Evolutionary conservation across 2,888 invertebrate genomes (phyloP).

Genomic region (Prosapia bicincta): DNA sequence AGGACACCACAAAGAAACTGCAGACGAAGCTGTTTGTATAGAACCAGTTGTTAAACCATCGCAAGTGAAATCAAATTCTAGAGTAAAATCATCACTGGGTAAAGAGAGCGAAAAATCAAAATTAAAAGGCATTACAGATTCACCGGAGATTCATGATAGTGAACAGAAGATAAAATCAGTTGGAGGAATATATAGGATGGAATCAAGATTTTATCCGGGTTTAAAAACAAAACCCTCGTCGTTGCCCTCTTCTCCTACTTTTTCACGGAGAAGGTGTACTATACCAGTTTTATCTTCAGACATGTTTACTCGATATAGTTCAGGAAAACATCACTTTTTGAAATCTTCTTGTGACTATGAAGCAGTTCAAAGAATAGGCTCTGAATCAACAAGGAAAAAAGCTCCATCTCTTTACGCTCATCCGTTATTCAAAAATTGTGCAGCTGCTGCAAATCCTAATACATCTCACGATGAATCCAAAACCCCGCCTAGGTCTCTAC

Average conservation of each 20-base stretch:
- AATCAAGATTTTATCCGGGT: slow-evolving; percentile 19
- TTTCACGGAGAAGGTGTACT: slow-evolving; percentile 31
- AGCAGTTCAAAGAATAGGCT: slow-evolving; percentile 8
- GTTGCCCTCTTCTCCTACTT: slow-evolving; percentile 43
- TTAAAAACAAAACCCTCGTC: slow-evolving; percentile 36
- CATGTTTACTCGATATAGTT: slow-evolving; percentile 14
- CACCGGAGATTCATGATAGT: slow-evolving; percentile 11
- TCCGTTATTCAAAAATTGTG: slow-evolving; percentile 50
- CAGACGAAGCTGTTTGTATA: slow-evolving; percentile 33
- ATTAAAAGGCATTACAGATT: slow-evolving; percentile 1
- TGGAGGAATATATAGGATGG: slow-evolving; percentile 6
- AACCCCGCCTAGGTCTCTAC: slow-evolving; percentile 11
- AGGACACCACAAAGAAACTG: neutral
- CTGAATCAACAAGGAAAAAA: slow-evolving; percentile 11
- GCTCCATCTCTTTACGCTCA: slow-evolving; percentile 55
- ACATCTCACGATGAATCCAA: slow-evolving; percentile 6
- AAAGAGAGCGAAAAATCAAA: slow-evolving; percentile 19
- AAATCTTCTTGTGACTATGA: slow-evolving; percentile 27
- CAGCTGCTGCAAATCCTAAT: slow-evolving; percentile 6
- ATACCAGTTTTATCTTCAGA: slow-evolving; percentile 23
- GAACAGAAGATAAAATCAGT: neutral
- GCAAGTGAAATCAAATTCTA: slow-evolving; percentile 30
- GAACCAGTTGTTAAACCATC: slow-evolving; percentile 40
- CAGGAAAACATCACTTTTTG: slow-evolving; percentile 16
- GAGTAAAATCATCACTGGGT: neutral